Percentiles rank a stretch among this genome's conserved stretches.
Evolutionary conservation across 2,113 vertebrate genomes (phyloP).

Genomic region (Condylura cristata): DNA sequence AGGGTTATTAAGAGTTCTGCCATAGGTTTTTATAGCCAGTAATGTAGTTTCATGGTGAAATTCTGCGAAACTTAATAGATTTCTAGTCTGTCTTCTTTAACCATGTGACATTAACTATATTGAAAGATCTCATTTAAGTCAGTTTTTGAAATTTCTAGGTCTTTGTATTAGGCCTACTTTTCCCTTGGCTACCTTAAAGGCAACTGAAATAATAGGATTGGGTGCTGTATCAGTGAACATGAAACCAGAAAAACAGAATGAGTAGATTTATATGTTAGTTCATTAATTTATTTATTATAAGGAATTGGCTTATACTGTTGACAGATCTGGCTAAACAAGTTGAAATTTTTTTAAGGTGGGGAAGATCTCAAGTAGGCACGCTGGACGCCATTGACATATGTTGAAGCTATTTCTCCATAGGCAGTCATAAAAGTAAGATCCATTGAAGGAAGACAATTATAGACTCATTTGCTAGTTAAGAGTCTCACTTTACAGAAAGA

Average conservation of each 20-base stretch:
- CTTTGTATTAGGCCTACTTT: background rate
- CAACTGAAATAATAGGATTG: slow-evolving; percentile 4
- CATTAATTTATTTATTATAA: slow-evolving; percentile 12
- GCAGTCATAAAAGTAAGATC: background rate
- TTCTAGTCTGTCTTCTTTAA: slow-evolving; percentile 12
- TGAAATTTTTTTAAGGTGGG: background rate
- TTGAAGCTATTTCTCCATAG: background rate
- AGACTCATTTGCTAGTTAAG: background rate
- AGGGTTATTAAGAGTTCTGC: background rate
- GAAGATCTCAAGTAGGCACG: background rate
- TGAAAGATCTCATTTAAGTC: background rate
- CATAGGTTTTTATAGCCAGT: background rate
- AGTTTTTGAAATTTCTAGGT: background rate
- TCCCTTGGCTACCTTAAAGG: background rate
- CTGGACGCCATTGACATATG: background rate
- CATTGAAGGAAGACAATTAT: background rate
- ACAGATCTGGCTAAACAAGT: background rate
- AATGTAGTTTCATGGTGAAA: slow-evolving; percentile 33
- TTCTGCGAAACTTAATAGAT: background rate
- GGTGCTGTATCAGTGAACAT: background rate
- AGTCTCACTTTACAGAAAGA: background rate
- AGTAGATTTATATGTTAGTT: background rate
- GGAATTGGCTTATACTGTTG: background rate
- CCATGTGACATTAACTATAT: background rate
- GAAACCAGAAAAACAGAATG: slow-evolving; percentile 31